A percentile compares a stretch with the other conserved stretches of the same genome.
Evolutionary conservation across 2,113 vertebrate genomes (phyloP).

Genomic region (Hystrix brachyura): DNA sequence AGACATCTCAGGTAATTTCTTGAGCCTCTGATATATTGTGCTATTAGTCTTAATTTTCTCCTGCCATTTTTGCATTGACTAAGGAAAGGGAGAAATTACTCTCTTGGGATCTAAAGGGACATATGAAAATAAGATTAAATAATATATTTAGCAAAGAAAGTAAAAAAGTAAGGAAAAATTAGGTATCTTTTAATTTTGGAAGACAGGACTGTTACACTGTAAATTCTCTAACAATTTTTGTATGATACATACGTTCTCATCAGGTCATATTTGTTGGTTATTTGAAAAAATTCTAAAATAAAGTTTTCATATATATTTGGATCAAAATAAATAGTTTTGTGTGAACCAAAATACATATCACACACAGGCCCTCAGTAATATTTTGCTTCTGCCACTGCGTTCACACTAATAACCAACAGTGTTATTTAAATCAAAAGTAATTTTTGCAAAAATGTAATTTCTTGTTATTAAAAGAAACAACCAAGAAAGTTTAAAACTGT

Average conservation of each 20-base stretch:
- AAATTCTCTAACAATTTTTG: background rate
- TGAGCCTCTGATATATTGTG: slow-evolving; percentile 58
- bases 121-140: slow-evolving; percentile 54
- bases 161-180: background rate
- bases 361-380: background rate
- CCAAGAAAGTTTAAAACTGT: background rate
- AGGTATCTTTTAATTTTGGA: slow-evolving; percentile 30
- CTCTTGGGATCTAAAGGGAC: background rate
- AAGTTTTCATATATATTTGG: background rate
- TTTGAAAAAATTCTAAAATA: background rate
- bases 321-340: background rate
- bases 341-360: background rate
- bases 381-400: background rate
- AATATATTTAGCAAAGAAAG: slow-evolving; percentile 25
- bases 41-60: slow-evolving; percentile 69
- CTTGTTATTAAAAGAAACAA: background rate
- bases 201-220: background rate
- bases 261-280: background rate
- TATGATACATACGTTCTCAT: background rate
- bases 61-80: slow-evolving; percentile 51
- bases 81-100: slow-evolving; percentile 31
- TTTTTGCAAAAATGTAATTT: background rate
- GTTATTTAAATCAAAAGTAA: background rate
- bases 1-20: slow-evolving; percentile 74
- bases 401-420: background rate